A percentile compares a stretch with the other conserved stretches of the same genome.
Conservation (phyloP, 2,113 vertebrate genomes). For the Nerophis ophidion region DNA sequence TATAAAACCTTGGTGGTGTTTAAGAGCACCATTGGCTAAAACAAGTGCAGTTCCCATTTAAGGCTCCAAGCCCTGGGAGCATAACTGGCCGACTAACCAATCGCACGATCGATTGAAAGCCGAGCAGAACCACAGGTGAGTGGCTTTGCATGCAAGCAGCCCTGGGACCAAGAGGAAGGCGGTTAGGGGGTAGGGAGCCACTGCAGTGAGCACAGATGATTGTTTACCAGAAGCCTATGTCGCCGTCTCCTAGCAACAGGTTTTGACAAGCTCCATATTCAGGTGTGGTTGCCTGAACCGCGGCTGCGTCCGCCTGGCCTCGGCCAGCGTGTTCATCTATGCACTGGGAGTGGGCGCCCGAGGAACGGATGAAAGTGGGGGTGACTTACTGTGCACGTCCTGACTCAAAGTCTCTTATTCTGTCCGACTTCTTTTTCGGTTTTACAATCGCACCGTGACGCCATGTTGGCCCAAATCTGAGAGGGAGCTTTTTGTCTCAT, state of each 20-base stretch:
- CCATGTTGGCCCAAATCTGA: background rate
- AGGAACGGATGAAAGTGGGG: background rate
- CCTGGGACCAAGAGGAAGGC: slow-evolving; percentile 44
- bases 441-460: background rate
- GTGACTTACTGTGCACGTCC: background rate
- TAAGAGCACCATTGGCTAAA: no score
- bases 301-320: slow-evolving; percentile 69
- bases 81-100: slow-evolving; percentile 24
- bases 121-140: slow-evolving; percentile 65
- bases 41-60: no score
- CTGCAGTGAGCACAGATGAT: slow-evolving; percentile 67
- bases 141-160: slow-evolving; percentile 36
- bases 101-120: slow-evolving; percentile 58
- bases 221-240: slow-evolving; percentile 81
- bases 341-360: background rate
- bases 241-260: slow-evolving; percentile 82
- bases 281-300: slow-evolving; percentile 72
- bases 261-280: slow-evolving; percentile 72
- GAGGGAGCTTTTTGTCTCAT: slow-evolving; percentile 10
- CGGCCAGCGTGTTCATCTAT: slow-evolving; percentile 7
- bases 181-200: slow-evolving; percentile 30
- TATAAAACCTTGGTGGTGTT: no score
- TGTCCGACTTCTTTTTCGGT: slow-evolving; percentile 3
- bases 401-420: background rate
- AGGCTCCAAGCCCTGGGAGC: slow-evolving; percentile 1